Base-by-base conservation (phyloP, 1,140 invertebrate genomes). In the Drosophila burlai region DNA sequence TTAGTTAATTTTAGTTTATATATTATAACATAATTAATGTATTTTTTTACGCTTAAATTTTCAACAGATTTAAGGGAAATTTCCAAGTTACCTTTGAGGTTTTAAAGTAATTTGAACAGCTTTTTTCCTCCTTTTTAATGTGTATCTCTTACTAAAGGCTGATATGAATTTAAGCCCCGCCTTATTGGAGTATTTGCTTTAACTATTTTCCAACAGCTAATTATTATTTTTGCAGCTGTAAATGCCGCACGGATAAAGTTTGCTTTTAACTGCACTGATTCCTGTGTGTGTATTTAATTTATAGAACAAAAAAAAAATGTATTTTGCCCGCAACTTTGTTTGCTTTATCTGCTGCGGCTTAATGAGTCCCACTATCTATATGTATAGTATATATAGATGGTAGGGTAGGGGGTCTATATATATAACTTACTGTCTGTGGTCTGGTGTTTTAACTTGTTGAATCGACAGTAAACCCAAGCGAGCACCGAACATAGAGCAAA, bases 391-490 rank as follows among this genome's bases (percentile, higher is more conserved):
- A 15, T 54, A 38, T 13, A 21, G 0, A 18, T 38, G 24, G 24
- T 24, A 24, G 24, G 24, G 24, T 24, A 24, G 24, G 24, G 24
- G 24, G 24, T 24, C 26, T 59, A 11, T 42, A 26, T 60, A 64
- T 64, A 43, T 31, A 31, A 34, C 16, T 18, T 18, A 61, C 11
- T 45, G 16, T 34, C 57, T 62, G 63, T 38, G 63, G 63, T 62
- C 38, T 65, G 38, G 29, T 62, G 29, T 65, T 65, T 65, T 18
- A 65, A 65, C 63, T 62, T 65, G 57, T 65, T 65, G 63, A 64
- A 43, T 64, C 40, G 54, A 65, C 47, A 66, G 24, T 15, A 26
- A 54, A 43, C 24, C 50, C 50, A 10, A 52, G 15, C 31, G 34
- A 36, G 18, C 38, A 40, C 8, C 2, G 26, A 18, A 68, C 18